Evolutionary conservation across 2,113 vertebrate genomes (phyloP).

Genomic region (Plecturocebus donacophilus): DNA sequence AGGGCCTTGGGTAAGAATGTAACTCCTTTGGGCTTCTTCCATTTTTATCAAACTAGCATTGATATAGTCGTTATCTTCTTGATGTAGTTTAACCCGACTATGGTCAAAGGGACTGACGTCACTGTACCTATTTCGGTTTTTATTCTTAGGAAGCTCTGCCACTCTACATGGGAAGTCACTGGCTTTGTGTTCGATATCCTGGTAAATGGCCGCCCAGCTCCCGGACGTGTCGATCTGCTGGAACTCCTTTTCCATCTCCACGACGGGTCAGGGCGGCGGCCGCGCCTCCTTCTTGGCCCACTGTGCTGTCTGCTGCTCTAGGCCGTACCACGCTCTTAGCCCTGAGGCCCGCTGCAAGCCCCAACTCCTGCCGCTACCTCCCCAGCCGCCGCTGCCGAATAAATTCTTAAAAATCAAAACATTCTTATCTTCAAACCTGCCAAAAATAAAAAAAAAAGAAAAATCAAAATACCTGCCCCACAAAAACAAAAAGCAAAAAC

Average conservation of each 20-base stretch:
- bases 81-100: conserved; percentile 96
- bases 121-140: conserved; percentile 97
- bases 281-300: conserved; percentile 35
- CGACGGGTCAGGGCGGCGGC: conserved; percentile 56
- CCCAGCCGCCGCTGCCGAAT: conserved; percentile 51
- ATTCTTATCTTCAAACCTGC: no score
- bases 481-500: not conserved
- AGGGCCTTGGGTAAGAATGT: conserved; percentile 99
- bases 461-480: not conserved
- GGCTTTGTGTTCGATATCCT: conserved; percentile 96
- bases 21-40: conserved; percentile 96
- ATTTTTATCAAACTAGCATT: conserved; percentile 97
- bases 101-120: conserved; percentile 99
- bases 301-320: conserved; percentile 56
- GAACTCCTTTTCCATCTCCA: conserved; percentile 95
- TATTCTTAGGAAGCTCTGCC: conserved; percentile 96
- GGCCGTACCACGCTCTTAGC: conserved; percentile 44
- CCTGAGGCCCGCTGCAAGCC: not conserved
- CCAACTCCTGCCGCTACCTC: conserved; percentile 44
- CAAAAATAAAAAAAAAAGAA: no score
- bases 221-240: conserved; percentile 93
- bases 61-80: conserved; percentile 96
- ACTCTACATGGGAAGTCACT: conserved; percentile 97
- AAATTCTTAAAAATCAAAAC: conserved; percentile 22
- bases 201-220: conserved; percentile 94